Evolutionary conservation across 2,888 invertebrate genomes (phyloP), one percentile per base, ranked within the genome.

Genomic region (Tetrapedia diversipes): DNA sequence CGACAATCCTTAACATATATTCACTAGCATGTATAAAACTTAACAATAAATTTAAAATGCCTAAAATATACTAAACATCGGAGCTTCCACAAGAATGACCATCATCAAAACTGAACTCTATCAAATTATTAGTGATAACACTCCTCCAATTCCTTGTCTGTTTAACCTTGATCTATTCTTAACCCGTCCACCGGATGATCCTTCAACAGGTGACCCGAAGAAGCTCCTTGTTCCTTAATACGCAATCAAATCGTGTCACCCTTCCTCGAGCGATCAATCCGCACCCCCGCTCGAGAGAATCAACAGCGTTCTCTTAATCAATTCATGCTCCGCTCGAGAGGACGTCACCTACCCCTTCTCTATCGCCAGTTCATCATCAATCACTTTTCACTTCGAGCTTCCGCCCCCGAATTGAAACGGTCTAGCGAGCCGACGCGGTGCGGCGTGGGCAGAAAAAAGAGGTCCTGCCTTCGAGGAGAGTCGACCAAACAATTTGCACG

Each of bases 401-500:
- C 51, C 39, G 34, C 27, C 45, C 32, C 64, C 49, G 3, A 54
- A 74, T 60, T 29, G 60, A 67, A 76, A 76, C 60, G 47, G 69
- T 43, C 51, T 41, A 37, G 63, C 2, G 45, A 14, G 56, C 10
- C 1, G 19, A n/a, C n/a, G n/a, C n/a, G n/a, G n/a, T 8, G 32
- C 19, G 4, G 10, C 24, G 11, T 45, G 37, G 19, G 39, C 54
- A 32, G 14, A 41, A 47, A 49, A 49, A 49, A 24, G n/a, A 54
- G 32, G 27, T n/a, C 8, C 19, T 16, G 47, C 14, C 57, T 45
- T 11, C 39, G 64, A 32, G 70, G 39, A 1, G 61, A 4, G 54
- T 34, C 39, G 19, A 22, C 41, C 39, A 75, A 83, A 81, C 84
- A 82, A 82, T 82, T 82, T 82, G 83, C 69, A 60, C 59, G 24